Evolutionary conservation across 2,113 vertebrate genomes (phyloP), one percentile per base, ranked within the genome.

Genomic region (Nicator chloris): DNA sequence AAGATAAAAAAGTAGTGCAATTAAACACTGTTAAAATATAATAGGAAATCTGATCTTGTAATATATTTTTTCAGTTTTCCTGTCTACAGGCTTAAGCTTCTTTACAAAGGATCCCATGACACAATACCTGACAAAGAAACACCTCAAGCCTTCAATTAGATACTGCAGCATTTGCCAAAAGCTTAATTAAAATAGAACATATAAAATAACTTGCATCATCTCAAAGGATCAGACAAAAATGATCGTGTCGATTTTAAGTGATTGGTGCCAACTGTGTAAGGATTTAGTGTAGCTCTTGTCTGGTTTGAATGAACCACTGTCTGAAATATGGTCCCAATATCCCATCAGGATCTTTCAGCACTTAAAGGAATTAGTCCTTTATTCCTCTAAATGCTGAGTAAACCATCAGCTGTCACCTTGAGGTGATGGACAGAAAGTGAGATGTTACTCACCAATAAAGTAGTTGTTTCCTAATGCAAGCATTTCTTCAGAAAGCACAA

Each of bases 391-490:
- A 26, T 28, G 24, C 50, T 56, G 39, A 17, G 9, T 70, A 73
- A 81, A 70, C 19, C 40, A 49, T 23, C 3, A 5, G 24, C 40
- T 90, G 19, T 86, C 59, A 50, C 64, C 28, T 49, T 57, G 23
- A 71, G 21, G 33, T 5, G 18, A 83, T 15, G 20, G 51, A 68
- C 57, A 86, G 11, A 51, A 19, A 33, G 37, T 30, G 19, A 82
- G 21, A 33, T 6, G 6, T 44, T 57, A 97, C 98, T 99, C 98
- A 99, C 99, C 99, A 40, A 99, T 99, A 88, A 99, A 99, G 97
- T 99, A 99, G 96, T 99, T 99, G 92, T 98, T 98, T 90, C 99
- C 99, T 91, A 99, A 96, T 9, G 97, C 96, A 33, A 99, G 97
- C 73, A 98, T 97, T 94, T 98, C 98, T 84, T 99, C 99, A 12